Conservation (phyloP, 2,113 vertebrate genomes). For the Megaceryle torquata region DNA sequence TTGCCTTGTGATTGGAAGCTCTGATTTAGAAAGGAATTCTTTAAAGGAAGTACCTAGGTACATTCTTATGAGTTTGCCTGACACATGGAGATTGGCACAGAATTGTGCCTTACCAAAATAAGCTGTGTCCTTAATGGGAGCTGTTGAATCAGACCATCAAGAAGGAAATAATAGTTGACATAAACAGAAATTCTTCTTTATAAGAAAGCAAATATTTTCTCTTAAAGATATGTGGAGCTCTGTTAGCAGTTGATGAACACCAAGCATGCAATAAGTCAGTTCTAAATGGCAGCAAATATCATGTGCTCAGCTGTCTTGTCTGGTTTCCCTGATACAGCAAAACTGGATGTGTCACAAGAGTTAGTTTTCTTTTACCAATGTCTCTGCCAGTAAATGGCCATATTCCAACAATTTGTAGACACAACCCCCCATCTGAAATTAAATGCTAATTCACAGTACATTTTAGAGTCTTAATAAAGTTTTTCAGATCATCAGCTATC, state of each 20-base stretch:
- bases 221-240: neutral
- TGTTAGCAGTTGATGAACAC: neutral
- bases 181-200: neutral
- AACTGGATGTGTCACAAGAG: neutral
- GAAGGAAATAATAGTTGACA: neutral
- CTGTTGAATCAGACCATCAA: neutral
- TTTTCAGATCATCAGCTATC: neutral
- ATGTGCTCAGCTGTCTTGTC: neutral
- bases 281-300: neutral
- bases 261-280: neutral
- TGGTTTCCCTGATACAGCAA: conserved; percentile 10
- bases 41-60: neutral
- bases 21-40: neutral
- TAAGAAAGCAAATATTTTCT: neutral
- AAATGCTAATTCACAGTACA: neutral
- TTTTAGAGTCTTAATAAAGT: neutral
- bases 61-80: neutral
- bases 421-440: neutral
- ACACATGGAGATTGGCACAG: neutral
- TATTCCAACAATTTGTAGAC: neutral
- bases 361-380: neutral
- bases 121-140: neutral
- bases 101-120: neutral
- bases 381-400: neutral
- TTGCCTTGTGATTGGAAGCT: neutral